A percentile compares a stretch with the other conserved stretches of the same genome.
Conservation (phyloP, 2,113 vertebrate species). For the Cyanocitta stelleri region DNA sequence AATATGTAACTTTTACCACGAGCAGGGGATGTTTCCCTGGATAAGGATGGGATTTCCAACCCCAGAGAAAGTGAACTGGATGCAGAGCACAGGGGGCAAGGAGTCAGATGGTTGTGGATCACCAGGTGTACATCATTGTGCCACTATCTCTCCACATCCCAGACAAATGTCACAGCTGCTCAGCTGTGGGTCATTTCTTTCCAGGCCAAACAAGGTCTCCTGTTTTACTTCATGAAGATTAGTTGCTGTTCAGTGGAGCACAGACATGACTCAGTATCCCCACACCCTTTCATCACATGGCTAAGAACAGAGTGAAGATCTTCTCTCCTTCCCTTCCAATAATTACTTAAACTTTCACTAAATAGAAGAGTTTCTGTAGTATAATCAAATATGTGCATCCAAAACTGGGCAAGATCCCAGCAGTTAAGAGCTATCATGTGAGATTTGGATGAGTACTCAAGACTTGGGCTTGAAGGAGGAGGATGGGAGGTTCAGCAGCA, state of each 20-base stretch:
- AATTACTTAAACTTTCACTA: neutral
- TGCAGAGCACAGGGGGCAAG: neutral
- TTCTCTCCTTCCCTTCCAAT: neutral
- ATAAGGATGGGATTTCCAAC: neutral
- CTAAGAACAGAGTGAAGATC: neutral
- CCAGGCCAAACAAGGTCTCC: neutral
- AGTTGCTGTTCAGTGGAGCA: neutral
- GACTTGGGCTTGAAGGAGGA: neutral
- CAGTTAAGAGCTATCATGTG: neutral
- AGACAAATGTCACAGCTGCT: neutral
- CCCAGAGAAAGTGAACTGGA: neutral
- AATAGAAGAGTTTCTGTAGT: neutral
- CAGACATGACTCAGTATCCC: neutral
- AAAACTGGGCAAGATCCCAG: neutral
- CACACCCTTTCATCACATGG: neutral
- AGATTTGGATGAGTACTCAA: neutral
- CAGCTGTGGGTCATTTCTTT: neutral
- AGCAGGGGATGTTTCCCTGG: neutral
- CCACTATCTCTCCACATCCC: neutral
- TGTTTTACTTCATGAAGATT: neutral
- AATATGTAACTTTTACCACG: neutral
- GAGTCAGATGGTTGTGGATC: neutral
- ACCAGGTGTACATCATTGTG: rapidly evolving
- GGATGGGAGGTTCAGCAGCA: neutral
- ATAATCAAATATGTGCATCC: neutral